Evolutionary conservation across 1,140 invertebrate species (phyloP).

Genomic region (Drosophila pectinifera): DNA sequence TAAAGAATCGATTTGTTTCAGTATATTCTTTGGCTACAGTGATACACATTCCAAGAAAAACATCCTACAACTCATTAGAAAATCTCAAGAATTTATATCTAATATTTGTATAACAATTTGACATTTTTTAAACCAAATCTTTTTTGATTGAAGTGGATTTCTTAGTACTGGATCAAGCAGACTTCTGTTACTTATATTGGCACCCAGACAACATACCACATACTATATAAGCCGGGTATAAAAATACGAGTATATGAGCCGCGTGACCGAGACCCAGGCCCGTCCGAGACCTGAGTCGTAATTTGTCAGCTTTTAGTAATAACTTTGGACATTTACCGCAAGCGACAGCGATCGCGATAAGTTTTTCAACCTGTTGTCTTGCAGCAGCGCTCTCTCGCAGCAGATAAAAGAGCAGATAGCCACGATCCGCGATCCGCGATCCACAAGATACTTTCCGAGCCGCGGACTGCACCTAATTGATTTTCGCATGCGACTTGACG

Average conservation of each 20-base stretch:
- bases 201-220: neutral
- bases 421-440: conserved; percentile 47
- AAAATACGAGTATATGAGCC: conserved; percentile 24
- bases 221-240: neutral
- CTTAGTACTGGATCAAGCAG: neutral
- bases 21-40: neutral
- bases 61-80: neutral
- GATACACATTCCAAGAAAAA: too few relatives aligned
- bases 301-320: conserved; percentile 81
- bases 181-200: neutral
- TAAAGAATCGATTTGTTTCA: neutral
- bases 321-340: conserved; percentile 81
- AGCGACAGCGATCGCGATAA: conserved; percentile 71
- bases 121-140: neutral
- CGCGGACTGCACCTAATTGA: conserved; percentile 65
- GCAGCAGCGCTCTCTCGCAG: conserved; percentile 30
- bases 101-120: neutral
- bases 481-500: conserved; percentile 72
- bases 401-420: conserved; percentile 66
- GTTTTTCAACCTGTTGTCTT: conserved; percentile 71
- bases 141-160: neutral
- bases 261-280: conserved; percentile 43
- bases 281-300: conserved; percentile 52
- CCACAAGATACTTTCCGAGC: conserved; percentile 56
- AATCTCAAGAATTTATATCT: neutral